Evolutionary conservation across 2,888 invertebrate genomes (phyloP).

Genomic region (Oligia fasciuncula): DNA sequence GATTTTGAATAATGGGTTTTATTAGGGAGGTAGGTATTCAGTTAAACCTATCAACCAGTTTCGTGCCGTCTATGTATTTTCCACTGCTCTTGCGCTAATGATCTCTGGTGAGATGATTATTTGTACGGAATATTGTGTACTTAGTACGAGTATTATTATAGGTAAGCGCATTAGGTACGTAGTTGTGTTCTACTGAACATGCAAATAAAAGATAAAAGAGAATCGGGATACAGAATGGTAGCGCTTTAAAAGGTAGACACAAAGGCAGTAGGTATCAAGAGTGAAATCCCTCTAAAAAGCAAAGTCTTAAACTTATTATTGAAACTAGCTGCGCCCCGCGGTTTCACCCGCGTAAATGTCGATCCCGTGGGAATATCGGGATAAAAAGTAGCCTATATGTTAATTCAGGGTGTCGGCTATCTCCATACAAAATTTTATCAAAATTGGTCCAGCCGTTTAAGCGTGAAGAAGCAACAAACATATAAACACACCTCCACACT

Average conservation of each 20-base stretch:
- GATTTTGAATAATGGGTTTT: constrained; percentile 28
- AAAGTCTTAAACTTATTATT: not conserved
- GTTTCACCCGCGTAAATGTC: too few relatives aligned
- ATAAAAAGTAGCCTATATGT: too few relatives aligned
- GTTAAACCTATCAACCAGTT: constrained; percentile 18
- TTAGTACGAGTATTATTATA: not conserved
- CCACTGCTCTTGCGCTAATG: not conserved
- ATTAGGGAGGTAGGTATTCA: constrained; percentile 1
- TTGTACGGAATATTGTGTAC: not conserved
- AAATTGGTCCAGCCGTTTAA: too few relatives aligned
- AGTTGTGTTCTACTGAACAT: not conserved
- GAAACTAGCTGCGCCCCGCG: too few relatives aligned
- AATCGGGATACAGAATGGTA: not conserved
- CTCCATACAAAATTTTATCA: too few relatives aligned
- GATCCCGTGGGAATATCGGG: too few relatives aligned
- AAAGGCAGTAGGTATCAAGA: not conserved
- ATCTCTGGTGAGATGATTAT: not conserved
- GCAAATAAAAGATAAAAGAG: not conserved
- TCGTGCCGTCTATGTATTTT: not conserved
- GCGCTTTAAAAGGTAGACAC: not conserved
- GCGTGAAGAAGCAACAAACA: too few relatives aligned
- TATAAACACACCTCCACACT: too few relatives aligned
- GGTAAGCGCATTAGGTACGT: not conserved
- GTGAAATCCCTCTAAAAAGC: not conserved
- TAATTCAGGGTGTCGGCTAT: too few relatives aligned